These are phyloP conservation scores for Okapia johnstoni DNA, from an alignment of 2,113 vertebrate genomes.

Conservation along the genomic window DNA sequence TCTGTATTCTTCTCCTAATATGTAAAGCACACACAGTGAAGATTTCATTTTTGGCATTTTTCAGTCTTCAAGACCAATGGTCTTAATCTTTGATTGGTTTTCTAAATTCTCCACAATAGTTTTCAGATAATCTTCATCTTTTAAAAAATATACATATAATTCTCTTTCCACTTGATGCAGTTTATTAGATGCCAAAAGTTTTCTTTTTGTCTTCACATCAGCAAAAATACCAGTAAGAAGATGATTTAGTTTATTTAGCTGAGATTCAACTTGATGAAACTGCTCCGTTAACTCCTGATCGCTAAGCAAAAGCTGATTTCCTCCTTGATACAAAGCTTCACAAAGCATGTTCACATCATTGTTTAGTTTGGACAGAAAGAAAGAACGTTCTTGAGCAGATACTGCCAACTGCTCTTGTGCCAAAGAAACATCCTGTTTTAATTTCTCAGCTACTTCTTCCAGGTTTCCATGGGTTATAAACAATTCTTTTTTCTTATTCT, in stretches of 20 bases:
- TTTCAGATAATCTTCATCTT: constrained; percentile 84
- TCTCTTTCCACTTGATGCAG: constrained; percentile 87
- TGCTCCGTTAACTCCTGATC: constrained; percentile 84
- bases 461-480: constrained; percentile 87
- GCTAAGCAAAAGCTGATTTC: constrained; percentile 84
- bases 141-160: constrained; percentile 90
- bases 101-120: constrained; percentile 88
- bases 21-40: neutral
- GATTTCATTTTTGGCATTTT: constrained; percentile 29
- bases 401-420: constrained; percentile 77
- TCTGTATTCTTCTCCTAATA: neutral
- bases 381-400: constrained; percentile 79
- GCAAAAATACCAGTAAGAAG: constrained; percentile 85
- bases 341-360: constrained; percentile 80
- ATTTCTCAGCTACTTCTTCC: constrained; percentile 81
- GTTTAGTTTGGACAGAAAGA: constrained; percentile 78
- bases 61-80: constrained; percentile 60
- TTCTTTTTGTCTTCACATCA: constrained; percentile 87
- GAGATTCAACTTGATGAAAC: constrained; percentile 82
- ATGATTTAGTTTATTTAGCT: constrained; percentile 83
- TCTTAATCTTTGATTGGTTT: constrained; percentile 69
- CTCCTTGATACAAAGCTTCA: constrained; percentile 81
- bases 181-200: constrained; percentile 83
- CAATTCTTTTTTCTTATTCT: constrained; percentile 80
- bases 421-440: constrained; percentile 79